A percentile compares a stretch with the other conserved stretches of the same genome.
Evolutionary conservation across 2,888 invertebrate species (phyloP).

Genomic region (Meganola albula): DNA sequence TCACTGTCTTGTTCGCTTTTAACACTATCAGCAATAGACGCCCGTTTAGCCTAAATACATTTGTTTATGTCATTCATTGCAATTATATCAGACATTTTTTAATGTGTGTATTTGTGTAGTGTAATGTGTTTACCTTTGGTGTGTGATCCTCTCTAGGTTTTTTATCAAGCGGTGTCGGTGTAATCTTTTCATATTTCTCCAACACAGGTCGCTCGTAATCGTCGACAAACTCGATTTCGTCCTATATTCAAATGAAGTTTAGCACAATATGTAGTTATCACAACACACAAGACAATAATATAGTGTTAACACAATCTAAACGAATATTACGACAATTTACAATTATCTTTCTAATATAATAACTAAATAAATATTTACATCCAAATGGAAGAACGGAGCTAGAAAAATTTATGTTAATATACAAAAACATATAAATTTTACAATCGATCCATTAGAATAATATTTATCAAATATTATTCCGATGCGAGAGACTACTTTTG

Average conservation of each 20-base stretch:
- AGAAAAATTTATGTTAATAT: too few relatives aligned
- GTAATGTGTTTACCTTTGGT: slow-evolving; percentile 63
- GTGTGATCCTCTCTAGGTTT: slow-evolving; percentile 67
- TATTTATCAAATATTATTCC: too few relatives aligned
- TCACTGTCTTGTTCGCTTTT: slow-evolving; percentile 66
- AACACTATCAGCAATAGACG: slow-evolving; percentile 62
- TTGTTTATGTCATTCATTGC: slow-evolving; percentile 17
- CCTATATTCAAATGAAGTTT: slow-evolving; percentile 65
- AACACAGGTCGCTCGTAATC: slow-evolving; percentile 88
- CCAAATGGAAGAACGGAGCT: slow-evolving; percentile 9
- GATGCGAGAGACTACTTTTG: too few relatives aligned
- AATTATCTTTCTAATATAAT: slow-evolving; percentile 4
- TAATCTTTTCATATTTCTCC: slow-evolving; percentile 82
- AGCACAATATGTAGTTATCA: slow-evolving; percentile 57
- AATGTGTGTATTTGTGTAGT: slow-evolving; percentile 30
- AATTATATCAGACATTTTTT: slow-evolving; percentile 1
- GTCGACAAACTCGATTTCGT: slow-evolving; percentile 74
- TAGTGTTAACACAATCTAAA: slow-evolving; percentile 27
- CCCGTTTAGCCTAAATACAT: slow-evolving; percentile 57
- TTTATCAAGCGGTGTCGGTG: slow-evolving; percentile 74
- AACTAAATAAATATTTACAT: slow-evolving; percentile 4
- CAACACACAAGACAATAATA: slow-evolving; percentile 40
- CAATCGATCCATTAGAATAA: too few relatives aligned
- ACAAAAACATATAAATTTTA: too few relatives aligned
- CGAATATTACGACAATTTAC: slow-evolving; percentile 13